Conservation (phyloP, 2,888 invertebrate genomes). For the Syrphus vitripennis region DNA sequence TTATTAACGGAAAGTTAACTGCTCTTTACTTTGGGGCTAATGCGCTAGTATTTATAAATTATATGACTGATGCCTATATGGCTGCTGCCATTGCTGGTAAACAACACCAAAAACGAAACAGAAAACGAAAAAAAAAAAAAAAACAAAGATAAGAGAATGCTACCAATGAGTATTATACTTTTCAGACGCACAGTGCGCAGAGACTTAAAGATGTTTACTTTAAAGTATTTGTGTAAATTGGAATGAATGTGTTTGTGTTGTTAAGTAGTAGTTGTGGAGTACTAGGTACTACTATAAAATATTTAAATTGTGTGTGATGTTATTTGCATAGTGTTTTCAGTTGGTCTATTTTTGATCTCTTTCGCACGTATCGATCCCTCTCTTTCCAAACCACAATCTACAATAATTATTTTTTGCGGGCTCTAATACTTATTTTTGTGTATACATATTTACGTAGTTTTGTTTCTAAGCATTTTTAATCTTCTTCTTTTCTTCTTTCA, state of each 20-base stretch:
- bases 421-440: not conserved
- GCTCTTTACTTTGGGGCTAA: not conserved
- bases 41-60: not conserved
- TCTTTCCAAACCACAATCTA: constrained; percentile 59
- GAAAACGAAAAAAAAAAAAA: constrained; percentile 14
- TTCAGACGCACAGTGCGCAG: constrained; percentile 4
- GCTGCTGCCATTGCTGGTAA: not conserved
- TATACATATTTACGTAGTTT: not conserved
- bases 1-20: not conserved
- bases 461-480: not conserved
- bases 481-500: not conserved
- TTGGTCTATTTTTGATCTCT: constrained; percentile 67
- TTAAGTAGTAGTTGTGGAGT: not conserved
- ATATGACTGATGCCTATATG: not conserved
- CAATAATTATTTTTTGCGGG: constrained; percentile 16
- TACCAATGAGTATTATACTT: too few relatives aligned
- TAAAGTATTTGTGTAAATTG: not conserved
- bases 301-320: constrained; percentile 43
- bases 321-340: constrained; percentile 52
- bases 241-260: not conserved
- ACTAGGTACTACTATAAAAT: constrained; percentile 15
- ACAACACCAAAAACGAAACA: constrained; percentile 13
- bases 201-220: constrained; percentile 20
- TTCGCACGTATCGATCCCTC: constrained; percentile 33
- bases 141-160: constrained; percentile 33